These are phyloP conservation scores for Eptatretus burgeri DNA, from an alignment of 2,113 vertebrate genomes.

Conservation along the genomic window DNA sequence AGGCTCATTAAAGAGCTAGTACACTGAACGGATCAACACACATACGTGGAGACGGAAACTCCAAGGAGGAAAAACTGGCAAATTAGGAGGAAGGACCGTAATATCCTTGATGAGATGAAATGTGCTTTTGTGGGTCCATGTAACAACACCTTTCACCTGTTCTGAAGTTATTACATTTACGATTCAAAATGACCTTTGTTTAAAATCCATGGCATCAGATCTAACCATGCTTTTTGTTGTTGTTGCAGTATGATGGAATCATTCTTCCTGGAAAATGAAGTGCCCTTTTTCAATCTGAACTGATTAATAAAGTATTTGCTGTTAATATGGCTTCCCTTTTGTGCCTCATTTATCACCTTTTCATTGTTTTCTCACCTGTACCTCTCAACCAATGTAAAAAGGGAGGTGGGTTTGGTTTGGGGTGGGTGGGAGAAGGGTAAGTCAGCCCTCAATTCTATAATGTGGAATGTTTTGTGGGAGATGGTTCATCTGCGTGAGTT, in stretches of 20 bases:
- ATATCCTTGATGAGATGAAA: neutral
- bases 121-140: neutral
- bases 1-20: neutral
- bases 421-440: no score
- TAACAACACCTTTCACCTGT: neutral
- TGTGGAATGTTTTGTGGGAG: no score
- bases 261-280: constrained; percentile 86
- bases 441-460: no score
- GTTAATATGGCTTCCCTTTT: no score
- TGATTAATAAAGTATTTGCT: constrained; percentile 21
- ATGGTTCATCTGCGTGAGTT: no score
- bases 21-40: neutral
- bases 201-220: constrained; percentile 9
- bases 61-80: neutral
- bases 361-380: no score
- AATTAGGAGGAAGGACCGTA: neutral
- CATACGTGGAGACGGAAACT: neutral
- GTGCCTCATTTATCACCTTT: no score
- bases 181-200: neutral
- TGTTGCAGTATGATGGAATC: constrained; percentile 70
- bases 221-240: constrained; percentile 6
- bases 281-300: constrained; percentile 13
- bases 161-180: neutral
- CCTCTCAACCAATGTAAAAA: no score
- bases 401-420: no score